Base-by-base conservation (phyloP, 2,888 invertebrate genomes). In the Orgyia antiqua region DNA sequence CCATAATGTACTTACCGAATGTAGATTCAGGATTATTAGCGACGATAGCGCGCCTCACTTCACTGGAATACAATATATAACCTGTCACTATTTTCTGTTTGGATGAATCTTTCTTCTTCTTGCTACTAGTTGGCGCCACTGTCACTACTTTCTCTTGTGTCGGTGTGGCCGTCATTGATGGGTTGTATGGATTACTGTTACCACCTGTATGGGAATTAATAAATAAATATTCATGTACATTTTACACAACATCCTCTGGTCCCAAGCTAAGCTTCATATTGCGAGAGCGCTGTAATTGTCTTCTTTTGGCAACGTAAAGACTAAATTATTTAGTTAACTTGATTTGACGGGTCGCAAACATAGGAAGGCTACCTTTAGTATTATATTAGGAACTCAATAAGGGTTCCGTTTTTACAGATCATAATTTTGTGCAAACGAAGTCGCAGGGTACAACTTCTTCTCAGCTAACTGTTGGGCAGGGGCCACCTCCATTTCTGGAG, bases 11-110 rank as follows among this genome's bases (percentile, higher is more conserved):
- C 87, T 94, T 90, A 62, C 99, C 99, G 76, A 99, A 99, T 3
- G 93, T 92, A 32, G 95, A 92, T 39, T 96, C 97, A 0, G 99
- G 99, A 84, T 99, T 97, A 67, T 94, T 96, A 53, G 95, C 93
- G 44, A 96, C 93, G 45, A 99, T 95, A 31, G 92, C 91, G 73
- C 97, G 96, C 32, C 99, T 90, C 27, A 97, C 93, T 84, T 99
- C 99, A 63, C 98, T 95, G 23, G 99, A 98, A 87, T 98, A 99
- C 38, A 99, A 89, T 52, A 99, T 99, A 87, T 99, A 99, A 5
- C 99, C 99, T 38, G 98, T 98, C 57, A 95, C 94, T 43, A 95
- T 89, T 78, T 95, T 93, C 86, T 94, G 94, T 52, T 91, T 91
- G 9, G 33, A 33, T 63, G 90, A 60, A 31, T 87, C 67, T 32